Conservation (phyloP, 2,888 invertebrate genomes). For the Tetramorium bicarinatum region DNA sequence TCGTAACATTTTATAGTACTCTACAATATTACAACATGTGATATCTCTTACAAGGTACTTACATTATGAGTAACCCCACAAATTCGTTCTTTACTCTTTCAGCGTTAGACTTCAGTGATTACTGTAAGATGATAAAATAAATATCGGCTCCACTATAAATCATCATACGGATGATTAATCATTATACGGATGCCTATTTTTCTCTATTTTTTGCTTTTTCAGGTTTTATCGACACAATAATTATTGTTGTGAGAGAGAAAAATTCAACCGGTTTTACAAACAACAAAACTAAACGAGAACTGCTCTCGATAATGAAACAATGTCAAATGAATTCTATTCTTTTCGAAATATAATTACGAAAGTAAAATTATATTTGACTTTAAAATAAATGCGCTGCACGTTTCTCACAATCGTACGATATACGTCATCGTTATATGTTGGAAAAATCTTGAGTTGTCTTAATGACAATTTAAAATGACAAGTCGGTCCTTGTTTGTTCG, state of each 20-base stretch:
- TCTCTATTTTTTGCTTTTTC: slow-evolving; percentile 5
- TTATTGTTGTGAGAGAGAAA: slow-evolving; percentile 24
- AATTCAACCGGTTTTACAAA: slow-evolving; percentile 4
- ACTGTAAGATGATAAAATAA: slow-evolving; percentile 57
- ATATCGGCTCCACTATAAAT: slow-evolving; percentile 47
- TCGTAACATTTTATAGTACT: slow-evolving; percentile 84
- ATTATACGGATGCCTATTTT: slow-evolving; percentile 44
- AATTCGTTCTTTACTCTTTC: slow-evolving; percentile 72
- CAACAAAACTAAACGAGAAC: not conserved
- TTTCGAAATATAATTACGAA: slow-evolving; percentile 1
- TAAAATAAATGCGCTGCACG: slow-evolving; percentile 21
- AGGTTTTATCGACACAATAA: slow-evolving; percentile 35
- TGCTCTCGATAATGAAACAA: slow-evolving; percentile 12
- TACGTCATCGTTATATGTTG: not conserved
- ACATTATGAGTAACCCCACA: slow-evolving; percentile 75
- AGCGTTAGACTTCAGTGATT: slow-evolving; percentile 48
- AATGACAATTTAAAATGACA: slow-evolving; percentile 10
- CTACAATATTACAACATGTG: slow-evolving; percentile 83
- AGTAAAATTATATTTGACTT: slow-evolving; percentile 1
- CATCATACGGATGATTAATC: not conserved
- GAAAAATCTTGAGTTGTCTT: slow-evolving; percentile 25
- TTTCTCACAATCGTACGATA: not conserved
- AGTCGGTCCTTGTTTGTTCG: slow-evolving; percentile 4
- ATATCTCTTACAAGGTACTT: slow-evolving; percentile 82
- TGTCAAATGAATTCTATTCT: not conserved